Evolutionary conservation across 2,113 vertebrate species (phyloP), one percentile per base, ranked within the genome.

Genomic region (Mastomys natalensis): DNA sequence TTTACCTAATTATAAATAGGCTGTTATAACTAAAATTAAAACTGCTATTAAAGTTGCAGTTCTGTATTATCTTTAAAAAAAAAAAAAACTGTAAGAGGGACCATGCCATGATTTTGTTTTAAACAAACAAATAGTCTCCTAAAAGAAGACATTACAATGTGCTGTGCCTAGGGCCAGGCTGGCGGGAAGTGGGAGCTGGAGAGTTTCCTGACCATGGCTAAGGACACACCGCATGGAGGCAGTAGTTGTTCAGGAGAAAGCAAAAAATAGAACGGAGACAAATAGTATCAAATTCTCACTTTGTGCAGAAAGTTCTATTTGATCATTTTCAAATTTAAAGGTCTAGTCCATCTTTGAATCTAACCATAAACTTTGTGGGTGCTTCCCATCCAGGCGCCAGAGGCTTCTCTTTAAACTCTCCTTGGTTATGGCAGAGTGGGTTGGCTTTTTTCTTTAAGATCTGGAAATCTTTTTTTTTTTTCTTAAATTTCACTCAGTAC

Each of bases 311-410:
- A 76, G 31, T 90, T 95, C 70, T 81, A 0, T 96, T 89, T 90
- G 82, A 96, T 97, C 93, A 64, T 94, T 93, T 96, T 95, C 96
- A 87, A 87, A 97, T 82, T 84, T 89, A 81, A 91, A 96, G 64
- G 77, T 26, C 87, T n/a, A n/a, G 92, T 87, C 76, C 94, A 82
- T 43, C 73, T 97, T 90, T 91, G 80, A 96, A 53, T 96, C 74
- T 86, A 91, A 90, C 93, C 92, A 70, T 97, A 95, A 97, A 95
- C 64, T 85, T 96, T 78, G 90, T 82, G 93, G 87, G 87, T 95
- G 96, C 92, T 98, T 97, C 96, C 88, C 76, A 93, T 95, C 85
- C 82, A 60, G 88, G 66, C 43, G n/a, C 66, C 53, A 94, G 82
- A 84, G 53, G 88, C 53, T 72, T 72, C n/a, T 97, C 81, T 62